Evolutionary conservation across 2,113 vertebrate species (phyloP).

Genomic region (Acanthisitta chloris): DNA sequence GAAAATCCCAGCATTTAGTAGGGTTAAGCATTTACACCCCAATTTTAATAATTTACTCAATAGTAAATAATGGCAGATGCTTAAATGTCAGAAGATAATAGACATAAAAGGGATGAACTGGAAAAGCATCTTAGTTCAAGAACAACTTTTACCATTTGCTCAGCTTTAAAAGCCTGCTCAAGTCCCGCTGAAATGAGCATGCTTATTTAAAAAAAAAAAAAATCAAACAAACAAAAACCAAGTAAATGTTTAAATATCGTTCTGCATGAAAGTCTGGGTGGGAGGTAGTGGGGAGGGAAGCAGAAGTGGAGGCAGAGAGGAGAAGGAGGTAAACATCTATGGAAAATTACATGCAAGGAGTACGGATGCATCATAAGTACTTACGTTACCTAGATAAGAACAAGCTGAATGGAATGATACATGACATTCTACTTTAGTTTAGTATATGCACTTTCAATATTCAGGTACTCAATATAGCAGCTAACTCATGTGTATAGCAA

Average conservation of each 20-base stretch:
- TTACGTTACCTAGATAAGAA: not conserved
- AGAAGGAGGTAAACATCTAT: not conserved
- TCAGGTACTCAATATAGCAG: not conserved
- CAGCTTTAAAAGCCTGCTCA: not conserved
- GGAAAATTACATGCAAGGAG: not conserved
- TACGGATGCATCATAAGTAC: not conserved
- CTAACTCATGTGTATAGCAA: not conserved
- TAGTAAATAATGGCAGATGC: not conserved
- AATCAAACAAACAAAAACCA: not conserved
- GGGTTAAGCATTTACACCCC: not conserved
- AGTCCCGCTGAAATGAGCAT: not conserved
- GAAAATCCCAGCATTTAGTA: not conserved
- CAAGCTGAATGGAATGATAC: not conserved
- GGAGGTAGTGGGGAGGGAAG: not conserved
- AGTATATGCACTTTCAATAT: not conserved
- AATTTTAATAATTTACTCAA: not conserved
- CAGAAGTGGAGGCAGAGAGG: not conserved
- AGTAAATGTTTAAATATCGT: not conserved
- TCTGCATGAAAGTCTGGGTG: not conserved
- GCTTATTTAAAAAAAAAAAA: not conserved
- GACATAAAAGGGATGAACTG: not conserved
- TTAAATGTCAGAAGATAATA: not conserved
- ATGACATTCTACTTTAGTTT: not conserved
- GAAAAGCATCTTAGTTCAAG: not conserved
- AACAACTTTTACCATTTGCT: not conserved